Evolutionary conservation across 2,888 invertebrate genomes (phyloP), one percentile per base, ranked within the genome.

Genomic region (Pegoplata infirma): DNA sequence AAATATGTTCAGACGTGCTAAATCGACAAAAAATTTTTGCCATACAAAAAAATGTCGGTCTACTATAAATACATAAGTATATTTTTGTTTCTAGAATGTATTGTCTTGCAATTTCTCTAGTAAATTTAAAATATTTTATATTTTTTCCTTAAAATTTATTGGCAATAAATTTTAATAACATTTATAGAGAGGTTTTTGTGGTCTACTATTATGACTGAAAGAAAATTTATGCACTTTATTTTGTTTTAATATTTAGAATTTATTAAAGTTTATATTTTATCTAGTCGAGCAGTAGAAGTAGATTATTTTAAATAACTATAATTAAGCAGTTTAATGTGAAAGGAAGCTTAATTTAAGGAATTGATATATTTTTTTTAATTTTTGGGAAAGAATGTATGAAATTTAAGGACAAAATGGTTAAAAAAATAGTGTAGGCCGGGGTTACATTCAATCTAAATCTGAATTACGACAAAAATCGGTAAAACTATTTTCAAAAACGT

Each of bases 131-230:
- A 44, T 5, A 49, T 19, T 19, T 49, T 16, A 47, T 36, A 10
- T 5, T 46, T 51, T 59, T 46, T 53, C 23, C 36, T 66, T 4
- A 7, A 55, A 28, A 55, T 76, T 72, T 76, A 66, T 72, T 72
- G 66, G 71, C 55, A 72, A 76, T 76, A 76, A 76, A 76, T 76
- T 61, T 76, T 72, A 53, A 55, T 72, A 72, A 67, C 49, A 71
- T 71, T 71, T 71, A 59, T 53, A 47, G 46, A 67, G 59, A 67
- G 66, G 36, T 67, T 61, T 40, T 19, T 61, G 17, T 59, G 25
- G 55, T 55, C 16, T 40, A n/a, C n/a, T n/a, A 40, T 40, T 40
- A 12, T 40, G 36, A 40, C 36, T 40, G n/a, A 40, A 40, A 40
- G n/a, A 25, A 53, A n/a, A 53, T 28, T 14, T n/a, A n/a, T n/a